A percentile compares a stretch with the other conserved stretches of the same genome.
Conservation (phyloP, 2,888 invertebrate species). For the Apotomis turbidana region DNA sequence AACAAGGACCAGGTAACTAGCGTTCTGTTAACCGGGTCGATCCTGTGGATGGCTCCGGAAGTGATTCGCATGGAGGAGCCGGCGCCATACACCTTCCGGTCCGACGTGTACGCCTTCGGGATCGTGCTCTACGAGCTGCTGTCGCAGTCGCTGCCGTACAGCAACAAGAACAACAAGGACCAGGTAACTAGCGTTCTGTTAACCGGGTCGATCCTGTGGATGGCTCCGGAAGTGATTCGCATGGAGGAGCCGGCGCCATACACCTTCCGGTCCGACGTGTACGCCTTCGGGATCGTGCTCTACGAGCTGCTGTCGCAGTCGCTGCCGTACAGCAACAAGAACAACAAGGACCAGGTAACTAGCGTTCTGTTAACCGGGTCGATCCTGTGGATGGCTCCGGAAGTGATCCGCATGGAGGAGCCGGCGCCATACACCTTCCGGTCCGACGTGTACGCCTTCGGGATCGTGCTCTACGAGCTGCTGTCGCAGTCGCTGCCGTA, state of each 20-base stretch:
- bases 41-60: constrained; percentile 99
- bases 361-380: constrained; percentile 87
- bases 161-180: constrained; percentile 97
- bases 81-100: constrained; percentile 98
- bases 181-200: constrained; percentile 56
- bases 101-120: constrained; percentile 99
- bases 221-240: constrained; percentile 99
- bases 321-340: constrained; percentile 95
- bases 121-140: constrained; percentile 98
- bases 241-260: constrained; percentile 99
- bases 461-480: constrained; percentile 96
- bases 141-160: constrained; percentile 95
- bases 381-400: constrained; percentile 98
- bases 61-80: constrained; percentile 99
- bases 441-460: constrained; percentile 99
- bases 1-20: constrained; percentile 90
- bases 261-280: constrained; percentile 99
- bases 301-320: constrained; percentile 97
- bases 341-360: constrained; percentile 92
- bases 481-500: constrained; percentile 97
- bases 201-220: constrained; percentile 96
- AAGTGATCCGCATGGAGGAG: constrained; percentile 99
- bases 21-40: constrained; percentile 88
- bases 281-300: constrained; percentile 97
- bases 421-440: constrained; percentile 98